Percentiles rank a stretch among this genome's conserved stretches.
These are phyloP conservation scores for Anguilla pacifica DNA, from an alignment of 2,797 vertebrate genomes.

Conservation along the genomic window DNA sequence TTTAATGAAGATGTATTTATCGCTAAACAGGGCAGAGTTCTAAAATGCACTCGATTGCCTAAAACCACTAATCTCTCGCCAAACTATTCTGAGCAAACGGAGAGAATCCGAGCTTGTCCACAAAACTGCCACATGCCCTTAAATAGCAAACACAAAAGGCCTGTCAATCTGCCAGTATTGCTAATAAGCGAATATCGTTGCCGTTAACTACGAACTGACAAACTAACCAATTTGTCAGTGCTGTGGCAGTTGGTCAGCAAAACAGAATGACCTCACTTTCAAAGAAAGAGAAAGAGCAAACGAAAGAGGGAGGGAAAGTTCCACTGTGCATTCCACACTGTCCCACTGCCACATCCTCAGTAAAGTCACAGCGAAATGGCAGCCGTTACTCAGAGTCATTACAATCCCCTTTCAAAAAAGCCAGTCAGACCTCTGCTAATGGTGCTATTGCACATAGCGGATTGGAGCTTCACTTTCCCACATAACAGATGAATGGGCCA, in stretches of 20 bases:
- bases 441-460: neutral
- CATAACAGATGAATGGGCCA: constrained; percentile 26
- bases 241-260: neutral
- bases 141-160: neutral
- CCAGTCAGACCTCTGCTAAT: constrained; percentile 35
- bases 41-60: neutral
- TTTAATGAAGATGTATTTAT: neutral
- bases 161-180: neutral
- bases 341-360: neutral
- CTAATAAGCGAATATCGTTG: neutral
- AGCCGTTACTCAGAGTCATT: constrained; percentile 37
- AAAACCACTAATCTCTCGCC: neutral
- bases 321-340: constrained; percentile 6
- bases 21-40: neutral
- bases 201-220: neutral
- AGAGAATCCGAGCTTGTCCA: constrained; percentile 8
- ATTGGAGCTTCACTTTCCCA: constrained; percentile 31
- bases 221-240: neutral
- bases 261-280: constrained; percentile 3
- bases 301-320: neutral
- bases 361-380: constrained; percentile 7
- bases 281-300: neutral
- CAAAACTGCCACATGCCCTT: neutral
- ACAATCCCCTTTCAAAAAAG: constrained; percentile 36
- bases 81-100: constrained; percentile 1